Evolutionary conservation across 2,797 vertebrate genomes (phyloP).

Genomic region (Amblyopsis hoosieri): DNA sequence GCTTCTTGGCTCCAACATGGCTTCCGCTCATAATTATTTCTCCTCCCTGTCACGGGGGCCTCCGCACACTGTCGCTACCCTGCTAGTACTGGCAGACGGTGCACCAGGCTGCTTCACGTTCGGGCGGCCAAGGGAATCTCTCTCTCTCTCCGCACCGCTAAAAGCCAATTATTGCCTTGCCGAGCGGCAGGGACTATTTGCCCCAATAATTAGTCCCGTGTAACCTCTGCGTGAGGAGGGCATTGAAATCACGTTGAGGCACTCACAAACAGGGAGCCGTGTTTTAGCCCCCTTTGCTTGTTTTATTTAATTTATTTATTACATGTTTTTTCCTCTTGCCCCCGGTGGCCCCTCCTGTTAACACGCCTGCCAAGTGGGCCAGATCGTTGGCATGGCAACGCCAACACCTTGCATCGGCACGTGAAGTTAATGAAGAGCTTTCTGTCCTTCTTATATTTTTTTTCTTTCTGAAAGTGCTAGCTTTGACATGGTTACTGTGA

Average conservation of each 20-base stretch:
- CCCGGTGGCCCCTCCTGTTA: too few relatives aligned
- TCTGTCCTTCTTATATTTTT: too few relatives aligned
- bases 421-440: constrained; percentile 32
- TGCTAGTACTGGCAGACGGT: constrained; percentile 65
- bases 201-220: constrained; percentile 72
- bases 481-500: too few relatives aligned
- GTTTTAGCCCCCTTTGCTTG: constrained; percentile 37
- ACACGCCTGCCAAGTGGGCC: constrained; percentile 24
- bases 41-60: constrained; percentile 74
- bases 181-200: constrained; percentile 73
- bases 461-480: too few relatives aligned
- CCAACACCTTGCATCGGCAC: constrained; percentile 37
- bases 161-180: constrained; percentile 79
- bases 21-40: constrained; percentile 80
- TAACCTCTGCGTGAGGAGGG: constrained; percentile 58
- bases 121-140: constrained; percentile 69
- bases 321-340: background rate
- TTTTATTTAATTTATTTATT: constrained; percentile 30
- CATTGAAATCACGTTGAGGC: constrained; percentile 69
- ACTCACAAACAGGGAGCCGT: constrained; percentile 52
- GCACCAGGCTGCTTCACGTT: constrained; percentile 69
- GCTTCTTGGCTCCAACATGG: constrained; percentile 75
- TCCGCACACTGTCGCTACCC: constrained; percentile 72
- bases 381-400: constrained; percentile 23
- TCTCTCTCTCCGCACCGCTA: constrained; percentile 61